Percentiles rank a stretch among this genome's conserved stretches.
Evolutionary conservation across 2,888 invertebrate species (phyloP).

Genomic region (Heteropelma amictum): DNA sequence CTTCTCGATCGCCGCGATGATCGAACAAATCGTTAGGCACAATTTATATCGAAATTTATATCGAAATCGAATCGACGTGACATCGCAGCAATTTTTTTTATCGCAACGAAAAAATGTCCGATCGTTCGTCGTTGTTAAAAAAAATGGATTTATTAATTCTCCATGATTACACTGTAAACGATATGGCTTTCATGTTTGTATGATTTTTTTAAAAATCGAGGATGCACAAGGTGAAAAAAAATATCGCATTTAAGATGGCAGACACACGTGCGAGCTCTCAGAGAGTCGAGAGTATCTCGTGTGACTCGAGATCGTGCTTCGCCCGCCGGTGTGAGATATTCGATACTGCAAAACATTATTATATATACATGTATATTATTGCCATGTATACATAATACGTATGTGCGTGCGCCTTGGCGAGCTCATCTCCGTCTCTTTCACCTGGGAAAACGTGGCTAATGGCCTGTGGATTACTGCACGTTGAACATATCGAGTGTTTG

Average conservation of each 20-base stretch:
- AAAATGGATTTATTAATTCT: no score
- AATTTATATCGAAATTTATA: no score
- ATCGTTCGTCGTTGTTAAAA: no score
- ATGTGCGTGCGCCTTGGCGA: conserved; percentile 66
- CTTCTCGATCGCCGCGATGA: conserved; percentile 14
- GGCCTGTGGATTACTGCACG: conserved; percentile 71
- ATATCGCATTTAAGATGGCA: background rate
- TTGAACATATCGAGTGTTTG: conserved; percentile 39
- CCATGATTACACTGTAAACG: no score
- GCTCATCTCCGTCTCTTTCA: conserved; percentile 21
- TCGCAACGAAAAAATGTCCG: no score
- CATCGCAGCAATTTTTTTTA: no score
- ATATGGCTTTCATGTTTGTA: no score
- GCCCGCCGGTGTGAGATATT: conserved; percentile 64
- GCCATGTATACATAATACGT: background rate
- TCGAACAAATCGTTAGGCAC: conserved; percentile 39
- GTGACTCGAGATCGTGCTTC: conserved; percentile 67
- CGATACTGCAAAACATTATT: conserved; percentile 71
- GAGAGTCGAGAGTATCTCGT: conserved; percentile 69
- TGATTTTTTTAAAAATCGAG: no score
- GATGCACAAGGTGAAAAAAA: background rate
- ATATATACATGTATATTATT: conserved; percentile 60
- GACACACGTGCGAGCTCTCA: conserved; percentile 25
- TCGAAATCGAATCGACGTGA: no score
- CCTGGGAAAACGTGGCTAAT: conserved; percentile 70